Evolutionary conservation across 2,113 vertebrate genomes (phyloP), one percentile per base, ranked within the genome.

Genomic region (Equus quagga): DNA sequence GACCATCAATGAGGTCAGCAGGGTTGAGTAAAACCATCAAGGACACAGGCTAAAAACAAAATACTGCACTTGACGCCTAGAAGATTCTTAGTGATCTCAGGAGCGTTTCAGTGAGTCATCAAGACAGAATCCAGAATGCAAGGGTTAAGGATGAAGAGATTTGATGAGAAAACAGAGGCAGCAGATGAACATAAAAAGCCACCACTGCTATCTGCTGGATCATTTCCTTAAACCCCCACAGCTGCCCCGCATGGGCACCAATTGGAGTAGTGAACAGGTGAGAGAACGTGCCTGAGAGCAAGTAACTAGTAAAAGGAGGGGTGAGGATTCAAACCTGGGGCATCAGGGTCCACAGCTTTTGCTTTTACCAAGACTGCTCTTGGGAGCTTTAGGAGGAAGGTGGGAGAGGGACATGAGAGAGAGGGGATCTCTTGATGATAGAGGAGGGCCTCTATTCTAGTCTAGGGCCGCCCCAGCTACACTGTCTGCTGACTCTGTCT

Each of bases 171-270:
- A 56, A 33, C 11, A 8, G 67, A 67, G 9, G 18, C 44, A 69
- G 13, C 51, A 6, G 21, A 11, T 15, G 67, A 78, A 49, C 13
- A 0, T 36, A 56, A 46, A 21, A 73, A 58, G 33, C 82, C 31
- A 4, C 28, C 62, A 36, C 8, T 51, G 5, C n/a, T 14, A 13
- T 19, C 41, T 67, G 60, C 24, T 67, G 31, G 18, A 0, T 62
- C n/a, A 1, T 73, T 21, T 8, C 36, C 23, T 44, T 58, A 73
- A 33, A 46, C 28, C 12, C 8, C 49, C 86, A 31, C 26, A 8
- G 26, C 11, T 33, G 18, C 23, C 18, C 69, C 56, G 4, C 0
- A 2, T 10, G 62, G 36, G 36, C 1, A 2, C 58, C 4, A 18
- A 3, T 3, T 13, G 33, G 1, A 82, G 33, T 62, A 41, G 14